Base-by-base conservation (phyloP, 53 echinoderm and acorn worm genomes). In the Crossaster papposus region DNA sequence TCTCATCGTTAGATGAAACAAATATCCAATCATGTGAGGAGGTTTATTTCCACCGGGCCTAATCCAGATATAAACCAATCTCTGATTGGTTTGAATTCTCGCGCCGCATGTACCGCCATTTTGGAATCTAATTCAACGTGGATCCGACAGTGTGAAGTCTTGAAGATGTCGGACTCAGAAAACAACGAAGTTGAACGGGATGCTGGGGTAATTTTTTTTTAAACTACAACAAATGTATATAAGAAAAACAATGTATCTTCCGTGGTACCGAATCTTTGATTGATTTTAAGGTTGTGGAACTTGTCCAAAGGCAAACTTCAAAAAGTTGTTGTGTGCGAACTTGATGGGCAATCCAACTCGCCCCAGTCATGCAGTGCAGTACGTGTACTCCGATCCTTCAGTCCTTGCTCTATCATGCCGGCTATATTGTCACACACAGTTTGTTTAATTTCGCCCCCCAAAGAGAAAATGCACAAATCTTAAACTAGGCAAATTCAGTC, bases 61-160 rank as follows among this genome's bases (percentile, higher is more conserved):
- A 80, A 64, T 89, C 55, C 33, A 29, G 65, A 89, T 89, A 14
- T n/a, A 71, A 89, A 22, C 52, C 55, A 34, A 22, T 15, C 51
- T 81, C 30, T 81, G 51, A 89, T 89, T 89, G 90, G 90, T 20
- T 28, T 24, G 23, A 23, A 80, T 81, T 89, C 90, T 81, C 90
- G 83, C 90, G 82, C 81, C 77, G 77, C 6, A 31, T 68, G 68
- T 91, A 38, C 91, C 91, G 91, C 91, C 91, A 91, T 91, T 91
- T 91, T 91, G 91, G 91, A 91, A 91, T n/a, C 72, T 17, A 77
- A 55, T 44, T 75, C 81, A 89, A 70, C 88, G 88, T 88, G 89
- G 68, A 22, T 2, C 2, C 29, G 0, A 10, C 1, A 51, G 30
- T 18, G 12, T 38, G 10, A 23, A n/a, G n/a, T n/a, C n/a, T n/a